A percentile compares a stretch with the other conserved stretches of the same genome.
phyloP scores from a whole-genome alignment of 1,140 invertebrate genomes.

The Episyrphus balteatus region DNA sequence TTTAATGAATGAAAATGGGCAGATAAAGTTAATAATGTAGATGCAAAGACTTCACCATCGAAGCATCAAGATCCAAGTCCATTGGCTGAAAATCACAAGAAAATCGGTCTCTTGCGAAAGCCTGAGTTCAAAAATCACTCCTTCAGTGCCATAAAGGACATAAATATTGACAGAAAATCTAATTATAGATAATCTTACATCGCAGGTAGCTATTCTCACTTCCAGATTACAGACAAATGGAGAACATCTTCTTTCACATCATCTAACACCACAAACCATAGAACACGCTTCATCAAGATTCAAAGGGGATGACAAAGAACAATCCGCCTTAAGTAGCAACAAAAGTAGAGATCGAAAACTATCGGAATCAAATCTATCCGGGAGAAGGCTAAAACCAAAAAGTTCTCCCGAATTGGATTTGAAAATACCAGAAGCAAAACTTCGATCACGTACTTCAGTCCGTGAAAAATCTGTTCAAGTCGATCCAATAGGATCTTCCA shows the following conservation, averaged over 20 bases:
- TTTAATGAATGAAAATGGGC: not conserved
- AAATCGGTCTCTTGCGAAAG: conserved; percentile 9
- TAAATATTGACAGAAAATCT: conserved; percentile 8
- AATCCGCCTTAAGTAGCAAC: not conserved
- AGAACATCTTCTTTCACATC: too few relatives aligned
- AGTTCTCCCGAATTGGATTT: not conserved
- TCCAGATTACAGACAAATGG: too few relatives aligned
- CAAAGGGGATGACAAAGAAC: not conserved
- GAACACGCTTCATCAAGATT: not conserved
- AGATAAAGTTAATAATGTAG: not conserved
- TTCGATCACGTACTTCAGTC: not conserved
- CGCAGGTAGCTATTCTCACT: not conserved
- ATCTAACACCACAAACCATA: too few relatives aligned
- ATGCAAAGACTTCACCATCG: not conserved
- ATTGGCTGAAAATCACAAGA: conserved; percentile 4
- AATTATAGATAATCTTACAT: conserved; percentile 3
- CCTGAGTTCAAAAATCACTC: conserved; percentile 7
- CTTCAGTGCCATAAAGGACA: conserved; percentile 3
- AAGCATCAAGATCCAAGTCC: not conserved
- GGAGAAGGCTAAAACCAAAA: not conserved
- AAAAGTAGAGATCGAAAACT: not conserved
- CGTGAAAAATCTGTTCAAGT: not conserved
- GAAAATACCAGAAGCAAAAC: not conserved
- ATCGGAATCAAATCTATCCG: not conserved
- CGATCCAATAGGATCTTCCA: not conserved